Evolutionary conservation across 2,113 vertebrate species (phyloP).

Genomic region (Glaucidium brasilianum): DNA sequence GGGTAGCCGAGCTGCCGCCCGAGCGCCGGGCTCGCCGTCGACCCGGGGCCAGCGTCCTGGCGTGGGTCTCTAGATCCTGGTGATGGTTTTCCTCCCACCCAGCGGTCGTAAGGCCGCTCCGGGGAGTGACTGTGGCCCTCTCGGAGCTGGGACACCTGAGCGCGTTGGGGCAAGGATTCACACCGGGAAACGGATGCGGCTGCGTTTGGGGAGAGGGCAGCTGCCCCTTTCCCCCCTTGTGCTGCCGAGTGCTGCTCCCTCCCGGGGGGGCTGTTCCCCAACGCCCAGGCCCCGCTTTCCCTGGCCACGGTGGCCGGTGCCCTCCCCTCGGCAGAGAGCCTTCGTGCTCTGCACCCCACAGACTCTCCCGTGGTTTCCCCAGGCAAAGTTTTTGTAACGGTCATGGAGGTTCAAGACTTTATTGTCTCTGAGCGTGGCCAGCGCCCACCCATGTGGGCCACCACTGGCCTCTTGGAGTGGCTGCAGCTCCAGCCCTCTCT

Average conservation of each 20-base stretch:
- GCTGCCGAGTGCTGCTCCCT: not conserved
- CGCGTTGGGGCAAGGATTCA: not conserved
- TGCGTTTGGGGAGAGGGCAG: not conserved
- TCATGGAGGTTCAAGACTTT: not conserved
- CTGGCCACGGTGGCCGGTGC: not conserved
- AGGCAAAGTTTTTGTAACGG: not conserved
- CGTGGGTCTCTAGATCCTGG: not conserved
- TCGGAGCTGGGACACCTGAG: not conserved
- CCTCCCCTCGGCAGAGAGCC: not conserved
- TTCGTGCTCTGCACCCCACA: not conserved
- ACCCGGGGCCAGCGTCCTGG: not conserved
- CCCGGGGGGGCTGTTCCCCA: not conserved
- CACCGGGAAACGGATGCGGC: not conserved
- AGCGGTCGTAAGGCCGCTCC: not conserved
- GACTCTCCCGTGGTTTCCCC: not conserved
- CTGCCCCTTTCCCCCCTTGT: not conserved
- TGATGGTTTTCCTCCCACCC: not conserved
- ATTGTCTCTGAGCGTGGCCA: not conserved
- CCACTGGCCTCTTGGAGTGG: rapidly evolving
- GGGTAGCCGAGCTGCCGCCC: not conserved
- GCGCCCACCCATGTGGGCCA: not conserved
- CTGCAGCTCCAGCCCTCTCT: rapidly evolving
- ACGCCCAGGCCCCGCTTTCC: not conserved
- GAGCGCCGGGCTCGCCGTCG: not conserved
- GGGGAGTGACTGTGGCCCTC: not conserved